Conservation (phyloP, 1,140 invertebrate genomes). For the Zaprionus vittiger region DNA sequence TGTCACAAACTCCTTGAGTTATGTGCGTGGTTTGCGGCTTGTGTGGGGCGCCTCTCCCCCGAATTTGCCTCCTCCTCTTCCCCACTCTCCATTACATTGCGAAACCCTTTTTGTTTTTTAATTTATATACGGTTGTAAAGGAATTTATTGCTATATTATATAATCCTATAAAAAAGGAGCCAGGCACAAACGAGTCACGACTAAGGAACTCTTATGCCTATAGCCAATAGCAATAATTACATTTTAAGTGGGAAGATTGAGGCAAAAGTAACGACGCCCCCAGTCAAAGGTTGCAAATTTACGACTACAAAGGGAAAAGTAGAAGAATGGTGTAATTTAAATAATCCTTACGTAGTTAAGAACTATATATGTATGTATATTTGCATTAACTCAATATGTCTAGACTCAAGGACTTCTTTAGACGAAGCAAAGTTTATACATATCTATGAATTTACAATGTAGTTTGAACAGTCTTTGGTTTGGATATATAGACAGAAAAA, state of each 20-base stretch:
- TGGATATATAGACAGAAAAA: too few relatives aligned
- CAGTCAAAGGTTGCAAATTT: not conserved
- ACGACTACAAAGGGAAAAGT: not conserved
- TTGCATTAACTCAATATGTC: not conserved
- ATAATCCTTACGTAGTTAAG: not conserved
- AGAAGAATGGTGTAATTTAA: not conserved
- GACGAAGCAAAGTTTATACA: too few relatives aligned
- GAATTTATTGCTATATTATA: constrained; percentile 80
- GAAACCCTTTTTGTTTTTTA: constrained; percentile 79
- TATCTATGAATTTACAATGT: not conserved
- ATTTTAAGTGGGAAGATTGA: constrained; percentile 26
- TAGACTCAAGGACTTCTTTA: not conserved
- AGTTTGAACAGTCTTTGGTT: not conserved
- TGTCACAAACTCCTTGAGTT: constrained; percentile 81
- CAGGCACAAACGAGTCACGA: constrained; percentile 16
- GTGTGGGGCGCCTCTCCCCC: constrained; percentile 44
- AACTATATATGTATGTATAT: not conserved
- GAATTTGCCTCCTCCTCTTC: constrained; percentile 12
- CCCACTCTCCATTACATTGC: constrained; percentile 7
- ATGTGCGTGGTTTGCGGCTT: constrained; percentile 70
- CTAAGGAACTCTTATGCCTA: not conserved
- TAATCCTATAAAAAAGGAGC: constrained; percentile 58
- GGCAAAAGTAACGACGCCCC: not conserved
- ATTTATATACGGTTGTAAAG: constrained; percentile 63
- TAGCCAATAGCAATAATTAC: constrained; percentile 30